phyloP scores from a whole-genome alignment of 2,888 invertebrate genomes.

The Rhingia rostrata region DNA sequence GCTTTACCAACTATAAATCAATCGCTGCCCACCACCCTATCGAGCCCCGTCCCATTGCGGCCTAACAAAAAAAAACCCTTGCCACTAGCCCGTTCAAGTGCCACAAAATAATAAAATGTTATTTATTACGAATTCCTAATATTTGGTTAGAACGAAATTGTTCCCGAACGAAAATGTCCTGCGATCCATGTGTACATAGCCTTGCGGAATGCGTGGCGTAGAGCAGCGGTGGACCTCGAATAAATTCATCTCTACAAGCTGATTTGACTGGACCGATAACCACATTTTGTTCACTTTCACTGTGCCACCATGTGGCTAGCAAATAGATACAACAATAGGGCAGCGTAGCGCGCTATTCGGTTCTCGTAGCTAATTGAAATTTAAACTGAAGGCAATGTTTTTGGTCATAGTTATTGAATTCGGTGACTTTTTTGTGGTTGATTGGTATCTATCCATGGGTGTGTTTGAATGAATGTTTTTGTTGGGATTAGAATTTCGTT shows the following conservation, averaged over 20 bases:
- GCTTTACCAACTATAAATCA: constrained; percentile 30
- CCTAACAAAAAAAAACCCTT: constrained; percentile 1
- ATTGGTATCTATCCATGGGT: not conserved
- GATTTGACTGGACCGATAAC: constrained; percentile 32
- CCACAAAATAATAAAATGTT: constrained; percentile 52
- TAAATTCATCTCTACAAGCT: constrained; percentile 32
- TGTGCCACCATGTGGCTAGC: constrained; percentile 3
- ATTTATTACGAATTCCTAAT: constrained; percentile 39
- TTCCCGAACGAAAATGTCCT: not conserved
- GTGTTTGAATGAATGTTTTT: not conserved
- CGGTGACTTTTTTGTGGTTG: not conserved
- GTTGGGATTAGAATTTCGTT: constrained; percentile 3
- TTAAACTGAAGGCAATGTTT: constrained; percentile 31
- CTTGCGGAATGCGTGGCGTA: not conserved
- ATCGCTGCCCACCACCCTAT: not conserved
- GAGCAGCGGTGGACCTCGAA: constrained; percentile 21
- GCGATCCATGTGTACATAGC: too few relatives aligned
- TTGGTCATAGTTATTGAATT: constrained; percentile 26
- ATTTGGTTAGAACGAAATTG: not conserved
- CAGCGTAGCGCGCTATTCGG: not conserved
- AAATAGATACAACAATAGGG: not conserved
- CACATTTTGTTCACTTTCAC: constrained; percentile 53
- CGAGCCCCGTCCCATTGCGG: not conserved
- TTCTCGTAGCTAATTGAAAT: constrained; percentile 54
- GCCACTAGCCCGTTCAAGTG: not conserved